A percentile compares a stretch with the other conserved stretches of the same genome.
phyloP scores from a whole-genome alignment of 1,140 invertebrate species.

The Drosophila busckii region DNA sequence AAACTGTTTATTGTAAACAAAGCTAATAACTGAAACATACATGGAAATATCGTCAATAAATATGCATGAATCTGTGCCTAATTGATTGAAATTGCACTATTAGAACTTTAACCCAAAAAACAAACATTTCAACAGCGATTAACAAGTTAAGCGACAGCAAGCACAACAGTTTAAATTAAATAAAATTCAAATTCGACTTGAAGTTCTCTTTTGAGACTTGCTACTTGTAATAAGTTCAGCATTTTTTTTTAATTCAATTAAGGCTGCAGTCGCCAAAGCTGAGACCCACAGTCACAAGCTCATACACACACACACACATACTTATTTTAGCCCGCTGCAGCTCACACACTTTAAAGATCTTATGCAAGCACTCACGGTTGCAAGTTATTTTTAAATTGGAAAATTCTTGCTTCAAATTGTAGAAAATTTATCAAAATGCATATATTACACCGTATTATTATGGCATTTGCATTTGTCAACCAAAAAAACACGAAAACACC shows the following conservation, averaged over 20 bases:
- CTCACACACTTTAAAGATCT: conserved; percentile 20
- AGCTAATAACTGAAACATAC: neutral
- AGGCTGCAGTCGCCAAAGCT: conserved; percentile 25
- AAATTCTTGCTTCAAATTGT: conserved; percentile 25
- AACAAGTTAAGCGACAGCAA: too few species aligned
- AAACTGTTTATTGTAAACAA: too few species aligned
- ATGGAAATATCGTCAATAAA: neutral
- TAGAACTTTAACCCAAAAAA: too few species aligned
- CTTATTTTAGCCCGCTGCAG: neutral
- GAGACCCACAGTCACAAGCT: conserved; percentile 14
- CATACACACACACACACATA: neutral
- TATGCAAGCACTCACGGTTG: conserved; percentile 2
- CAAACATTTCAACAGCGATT: too few species aligned
- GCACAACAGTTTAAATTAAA: too few species aligned
- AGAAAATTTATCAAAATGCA: conserved; percentile 31
- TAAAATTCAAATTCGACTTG: too few species aligned
- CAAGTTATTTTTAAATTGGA: conserved; percentile 24
- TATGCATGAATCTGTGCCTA: too few species aligned
- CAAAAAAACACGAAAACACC: conserved; percentile 48
- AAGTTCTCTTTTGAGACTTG: conserved; percentile 19
- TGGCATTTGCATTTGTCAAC: conserved; percentile 48
- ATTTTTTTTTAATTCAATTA: conserved; percentile 42
- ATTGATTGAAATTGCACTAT: too few species aligned
- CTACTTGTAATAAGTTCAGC: conserved; percentile 11
- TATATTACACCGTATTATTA: conserved; percentile 29